These are phyloP conservation scores for Hymenochirus boettgeri DNA, from an alignment of 2,113 vertebrate species.

Conservation along the genomic window DNA sequence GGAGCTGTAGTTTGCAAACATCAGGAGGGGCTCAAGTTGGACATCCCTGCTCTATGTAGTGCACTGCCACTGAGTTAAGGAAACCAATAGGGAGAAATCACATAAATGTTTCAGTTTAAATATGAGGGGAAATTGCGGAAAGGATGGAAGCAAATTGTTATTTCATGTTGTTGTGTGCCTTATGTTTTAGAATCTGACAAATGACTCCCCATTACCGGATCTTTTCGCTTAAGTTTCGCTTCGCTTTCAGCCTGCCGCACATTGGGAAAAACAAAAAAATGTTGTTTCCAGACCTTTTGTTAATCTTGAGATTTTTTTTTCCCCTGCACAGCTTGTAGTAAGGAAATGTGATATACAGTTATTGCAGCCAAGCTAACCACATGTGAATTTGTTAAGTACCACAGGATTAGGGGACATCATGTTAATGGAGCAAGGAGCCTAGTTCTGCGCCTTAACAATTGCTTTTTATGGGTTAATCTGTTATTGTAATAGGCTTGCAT, in stretches of 20 bases:
- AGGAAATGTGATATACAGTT: slow-evolving; percentile 51
- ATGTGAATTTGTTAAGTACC: slow-evolving; percentile 56
- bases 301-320: slow-evolving; percentile 56
- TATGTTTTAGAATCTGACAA: slow-evolving; percentile 37
- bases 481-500: slow-evolving; percentile 54
- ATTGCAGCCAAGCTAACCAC: slow-evolving; percentile 52
- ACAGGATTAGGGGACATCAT: slow-evolving; percentile 56
- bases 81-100: slow-evolving; percentile 12
- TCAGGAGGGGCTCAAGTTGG: too few relatives aligned
- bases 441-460: slow-evolving; percentile 49
- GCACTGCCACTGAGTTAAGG: slow-evolving; percentile 1
- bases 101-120: slow-evolving; percentile 33
- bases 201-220: slow-evolving; percentile 33
- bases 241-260: slow-evolving; percentile 46
- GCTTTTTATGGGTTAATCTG: slow-evolving; percentile 53
- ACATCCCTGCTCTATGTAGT: too few relatives aligned
- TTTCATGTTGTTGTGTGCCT: slow-evolving; percentile 40
- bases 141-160: slow-evolving; percentile 48
- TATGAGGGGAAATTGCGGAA: slow-evolving; percentile 43
- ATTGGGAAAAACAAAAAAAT: slow-evolving; percentile 54
- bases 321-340: slow-evolving; percentile 48
- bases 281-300: slow-evolving; percentile 54
- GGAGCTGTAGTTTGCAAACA: too few relatives aligned
- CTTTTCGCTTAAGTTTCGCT: neutral
- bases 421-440: slow-evolving; percentile 35